Percentiles rank a stretch among this genome's conserved stretches.
Evolutionary conservation across 1,140 invertebrate genomes (phyloP).

Genomic region (Mercenaria mercenaria): DNA sequence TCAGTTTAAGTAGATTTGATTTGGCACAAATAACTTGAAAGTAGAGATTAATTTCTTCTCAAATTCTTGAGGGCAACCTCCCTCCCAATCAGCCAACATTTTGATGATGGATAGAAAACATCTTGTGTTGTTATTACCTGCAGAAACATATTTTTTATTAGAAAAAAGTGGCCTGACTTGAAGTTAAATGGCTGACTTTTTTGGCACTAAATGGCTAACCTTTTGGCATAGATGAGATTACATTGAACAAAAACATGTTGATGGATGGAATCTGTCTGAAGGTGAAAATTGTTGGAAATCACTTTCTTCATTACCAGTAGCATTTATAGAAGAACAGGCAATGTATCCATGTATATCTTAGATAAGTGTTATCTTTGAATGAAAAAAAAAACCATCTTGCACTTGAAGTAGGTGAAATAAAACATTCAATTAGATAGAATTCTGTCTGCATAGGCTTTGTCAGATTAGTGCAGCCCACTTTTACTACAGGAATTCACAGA

Average conservation of each 20-base stretch:
- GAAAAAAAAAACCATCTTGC: not conserved
- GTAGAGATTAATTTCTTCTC: not conserved
- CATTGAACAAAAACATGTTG: conserved; percentile 1
- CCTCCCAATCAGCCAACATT: not conserved
- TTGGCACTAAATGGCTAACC: conserved; percentile 17
- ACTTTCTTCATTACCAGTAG: not conserved
- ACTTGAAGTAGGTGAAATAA: not conserved
- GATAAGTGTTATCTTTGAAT: not conserved
- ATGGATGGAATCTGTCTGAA: not conserved
- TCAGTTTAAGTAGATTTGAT: too few species aligned
- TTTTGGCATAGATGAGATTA: conserved; percentile 16
- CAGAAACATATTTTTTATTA: not conserved
- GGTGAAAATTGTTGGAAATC: not conserved
- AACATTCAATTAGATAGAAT: not conserved
- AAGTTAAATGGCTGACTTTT: conserved; percentile 1
- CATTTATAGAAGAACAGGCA: not conserved
- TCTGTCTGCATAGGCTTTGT: not conserved
- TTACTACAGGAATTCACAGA: too few species aligned
- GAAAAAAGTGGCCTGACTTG: not conserved
- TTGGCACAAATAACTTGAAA: not conserved
- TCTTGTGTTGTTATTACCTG: conserved; percentile 4
- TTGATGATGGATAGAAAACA: not conserved
- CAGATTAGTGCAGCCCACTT: not conserved
- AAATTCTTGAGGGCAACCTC: not conserved
- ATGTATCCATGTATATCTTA: not conserved